These are phyloP conservation scores for Macropus fuliginosus DNA, from an alignment of 2,797 vertebrate genomes.

Conservation along the genomic window DNA sequence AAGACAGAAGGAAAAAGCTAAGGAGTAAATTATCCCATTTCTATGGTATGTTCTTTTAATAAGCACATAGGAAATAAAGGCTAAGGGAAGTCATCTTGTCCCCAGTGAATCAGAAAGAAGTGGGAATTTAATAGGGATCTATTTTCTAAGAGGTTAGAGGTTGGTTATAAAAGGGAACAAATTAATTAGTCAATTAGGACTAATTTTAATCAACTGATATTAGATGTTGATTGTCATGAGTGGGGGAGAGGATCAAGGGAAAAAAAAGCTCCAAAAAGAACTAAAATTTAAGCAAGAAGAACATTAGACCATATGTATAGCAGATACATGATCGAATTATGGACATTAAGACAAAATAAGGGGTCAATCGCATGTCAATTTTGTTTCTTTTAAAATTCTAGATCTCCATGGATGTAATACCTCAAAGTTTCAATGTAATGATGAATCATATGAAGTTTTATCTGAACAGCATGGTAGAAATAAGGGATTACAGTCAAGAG, in stretches of 20 bases:
- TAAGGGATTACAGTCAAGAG: neutral
- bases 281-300: neutral
- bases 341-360: neutral
- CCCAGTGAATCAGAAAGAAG: neutral
- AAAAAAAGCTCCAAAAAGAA: neutral
- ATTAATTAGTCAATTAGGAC: neutral
- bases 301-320: neutral
- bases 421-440: neutral
- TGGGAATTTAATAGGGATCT: neutral
- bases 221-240: neutral
- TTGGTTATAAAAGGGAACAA: neutral
- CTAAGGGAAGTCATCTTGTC: neutral
- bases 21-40: neutral
- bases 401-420: neutral
- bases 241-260: neutral
- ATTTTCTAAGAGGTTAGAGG: neutral
- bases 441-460: neutral
- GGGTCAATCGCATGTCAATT: neutral
- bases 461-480: neutral
- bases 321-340: neutral
- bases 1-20: neutral
- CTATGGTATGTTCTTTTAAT: neutral
- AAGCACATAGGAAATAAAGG: neutral
- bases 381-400: neutral
- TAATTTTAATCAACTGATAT: neutral